A percentile compares a stretch with the other conserved stretches of the same genome.
Evolutionary conservation across 2,113 vertebrate species (phyloP).

Genomic region (Syrrhaptes paradoxus): DNA sequence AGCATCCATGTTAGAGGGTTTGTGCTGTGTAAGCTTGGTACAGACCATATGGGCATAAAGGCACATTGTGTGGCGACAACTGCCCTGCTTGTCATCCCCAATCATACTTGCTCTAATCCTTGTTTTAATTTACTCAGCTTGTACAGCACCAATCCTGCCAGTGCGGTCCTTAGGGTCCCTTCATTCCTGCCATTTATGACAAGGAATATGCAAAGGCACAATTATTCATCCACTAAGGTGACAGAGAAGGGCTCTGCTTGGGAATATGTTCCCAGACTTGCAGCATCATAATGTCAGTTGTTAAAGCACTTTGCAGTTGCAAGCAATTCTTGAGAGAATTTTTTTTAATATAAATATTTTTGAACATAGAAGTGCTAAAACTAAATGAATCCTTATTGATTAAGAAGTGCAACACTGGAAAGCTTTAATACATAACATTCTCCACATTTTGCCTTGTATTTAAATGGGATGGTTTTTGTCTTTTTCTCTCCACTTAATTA

Average conservation of each 20-base stretch:
- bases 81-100: constrained; percentile 91
- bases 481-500: constrained; percentile 44
- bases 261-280: constrained; percentile 83
- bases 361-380: constrained; percentile 51
- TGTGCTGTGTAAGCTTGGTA: constrained; percentile 73
- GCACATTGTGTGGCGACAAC: constrained; percentile 79
- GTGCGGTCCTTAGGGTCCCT: constrained; percentile 90
- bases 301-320: constrained; percentile 84
- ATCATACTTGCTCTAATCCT: constrained; percentile 90
- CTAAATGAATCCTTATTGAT: constrained; percentile 29
- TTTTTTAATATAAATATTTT: constrained; percentile 63
- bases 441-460: neutral
- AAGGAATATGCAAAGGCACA: constrained; percentile 93
- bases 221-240: constrained; percentile 93
- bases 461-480: constrained; percentile 6
- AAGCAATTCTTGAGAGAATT: constrained; percentile 88
- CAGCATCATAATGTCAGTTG: constrained; percentile 84
- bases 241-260: constrained; percentile 87
- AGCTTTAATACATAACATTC: neutral
- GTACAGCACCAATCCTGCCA: constrained; percentile 85
- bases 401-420: neutral
- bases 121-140: constrained; percentile 96
- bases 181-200: constrained; percentile 91
- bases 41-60: constrained; percentile 89
- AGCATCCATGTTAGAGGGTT: constrained; percentile 67